Evolutionary conservation across 2,888 invertebrate species (phyloP), one percentile per base, ranked within the genome.

Genomic region (Argyresthia albistria): DNA sequence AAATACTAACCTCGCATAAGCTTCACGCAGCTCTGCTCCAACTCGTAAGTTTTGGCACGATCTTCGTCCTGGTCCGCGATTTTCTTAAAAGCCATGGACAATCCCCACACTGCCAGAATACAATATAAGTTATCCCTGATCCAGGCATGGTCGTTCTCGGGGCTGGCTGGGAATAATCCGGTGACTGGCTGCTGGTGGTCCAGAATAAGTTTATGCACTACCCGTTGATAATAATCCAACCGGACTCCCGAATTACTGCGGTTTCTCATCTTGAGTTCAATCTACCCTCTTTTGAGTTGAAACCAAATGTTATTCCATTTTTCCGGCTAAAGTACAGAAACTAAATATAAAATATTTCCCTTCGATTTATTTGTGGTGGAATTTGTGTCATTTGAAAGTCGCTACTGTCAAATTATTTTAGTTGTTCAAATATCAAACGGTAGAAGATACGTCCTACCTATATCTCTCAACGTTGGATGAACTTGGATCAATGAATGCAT

Each of bases 51-150:
- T 83, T 98, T 99, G 4, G 98, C 97, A 57, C 98, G 89, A 76
- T 99, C 99, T 86, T 99, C 99, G 84, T 99, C 99, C 73, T 97
- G 95, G 77, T 99, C 99, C 0, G 98, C 98, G 70, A 97, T 97
- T 88, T 99, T 99, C 76, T 97, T 97, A 74, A 99, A 99, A 0
- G 99, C 97, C 94, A 99, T 95, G 0, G 98, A 96, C 11, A 99
- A 88, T 0, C 98, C 98, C 99, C 99, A 99, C 35, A 99, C 97
- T 10, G 98, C 96, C 67, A 99, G 87, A 63, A 98, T 97, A 59
- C 97, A 97, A 74, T 99, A 99, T 1, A 99, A 92, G 88, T 99
- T 99, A 77, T 99, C 99, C 49, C 99, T 90, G 58, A 99, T 96
- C 99, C 99, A 99, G 0, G 99, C 98, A 84, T 99, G 98, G 55